A percentile compares a stretch with the other conserved stretches of the same genome.
Evolutionary conservation across 1,140 invertebrate species (phyloP).

Genomic region (Carposina sasakii): DNA sequence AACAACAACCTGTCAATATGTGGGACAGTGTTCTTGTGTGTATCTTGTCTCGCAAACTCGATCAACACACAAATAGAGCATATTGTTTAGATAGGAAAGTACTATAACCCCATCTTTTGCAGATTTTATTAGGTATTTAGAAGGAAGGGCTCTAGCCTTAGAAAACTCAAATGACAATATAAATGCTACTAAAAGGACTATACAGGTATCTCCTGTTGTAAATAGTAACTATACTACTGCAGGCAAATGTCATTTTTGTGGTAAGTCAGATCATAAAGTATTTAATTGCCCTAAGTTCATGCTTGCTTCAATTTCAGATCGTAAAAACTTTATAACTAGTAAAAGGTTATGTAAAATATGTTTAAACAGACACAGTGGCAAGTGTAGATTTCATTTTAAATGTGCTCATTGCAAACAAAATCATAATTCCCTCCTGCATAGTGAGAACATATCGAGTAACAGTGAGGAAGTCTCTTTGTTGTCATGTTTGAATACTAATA

Average conservation of each 20-base stretch:
- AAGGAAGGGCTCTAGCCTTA: background rate
- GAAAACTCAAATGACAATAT: background rate
- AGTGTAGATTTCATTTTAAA: constrained; percentile 17
- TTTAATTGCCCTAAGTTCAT: constrained; percentile 14
- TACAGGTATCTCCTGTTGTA: background rate
- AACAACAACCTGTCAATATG: background rate
- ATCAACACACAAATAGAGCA: background rate
- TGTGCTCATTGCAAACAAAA: constrained; percentile 10
- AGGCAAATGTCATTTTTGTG: background rate
- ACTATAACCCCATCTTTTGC: background rate
- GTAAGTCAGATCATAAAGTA: constrained; percentile 1
- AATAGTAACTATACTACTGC: background rate
- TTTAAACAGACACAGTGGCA: constrained; percentile 10
- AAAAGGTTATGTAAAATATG: constrained; percentile 15
- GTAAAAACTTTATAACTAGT: constrained; percentile 1
- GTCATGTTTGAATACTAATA: constrained; percentile 3
- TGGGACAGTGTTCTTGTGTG: background rate
- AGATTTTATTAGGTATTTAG: background rate
- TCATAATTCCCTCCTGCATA: constrained; percentile 12
- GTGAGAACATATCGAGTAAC: background rate
- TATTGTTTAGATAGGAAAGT: background rate
- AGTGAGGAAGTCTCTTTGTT: background rate
- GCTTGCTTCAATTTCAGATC: background rate
- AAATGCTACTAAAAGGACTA: background rate
- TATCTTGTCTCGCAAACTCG: background rate